These are phyloP conservation scores for Origma solitaria DNA, from an alignment of 2,113 vertebrate genomes.

Conservation along the genomic window DNA sequence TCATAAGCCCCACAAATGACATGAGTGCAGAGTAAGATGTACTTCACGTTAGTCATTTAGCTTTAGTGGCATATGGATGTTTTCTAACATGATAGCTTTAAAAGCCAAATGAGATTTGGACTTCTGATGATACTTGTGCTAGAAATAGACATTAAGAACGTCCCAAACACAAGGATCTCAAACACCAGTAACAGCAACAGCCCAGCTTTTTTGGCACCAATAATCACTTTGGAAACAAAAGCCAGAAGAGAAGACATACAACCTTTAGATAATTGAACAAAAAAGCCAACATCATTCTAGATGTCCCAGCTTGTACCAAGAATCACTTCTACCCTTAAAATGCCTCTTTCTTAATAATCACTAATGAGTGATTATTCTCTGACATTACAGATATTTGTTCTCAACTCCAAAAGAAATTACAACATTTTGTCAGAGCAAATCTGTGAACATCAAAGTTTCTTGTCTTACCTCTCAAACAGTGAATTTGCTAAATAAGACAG, in stretches of 20 bases:
- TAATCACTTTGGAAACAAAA: not conserved
- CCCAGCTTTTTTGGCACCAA: not conserved
- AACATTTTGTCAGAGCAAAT: not conserved
- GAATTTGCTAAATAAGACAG: not conserved
- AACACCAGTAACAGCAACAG: not conserved
- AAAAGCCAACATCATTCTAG: not conserved
- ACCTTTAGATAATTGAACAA: not conserved
- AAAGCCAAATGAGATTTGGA: not conserved
- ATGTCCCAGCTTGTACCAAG: not conserved
- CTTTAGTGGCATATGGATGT: not conserved
- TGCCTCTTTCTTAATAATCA: not conserved
- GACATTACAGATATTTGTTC: not conserved
- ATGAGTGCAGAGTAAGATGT: not conserved
- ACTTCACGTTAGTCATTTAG: not conserved
- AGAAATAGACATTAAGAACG: not conserved
- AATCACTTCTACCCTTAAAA: not conserved
- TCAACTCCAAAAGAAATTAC: not conserved
- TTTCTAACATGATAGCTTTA: not conserved
- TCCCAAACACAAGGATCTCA: not conserved
- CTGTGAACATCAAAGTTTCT: not conserved
- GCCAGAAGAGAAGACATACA: not conserved
- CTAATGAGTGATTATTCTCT: not conserved
- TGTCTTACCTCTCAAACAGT: not conserved
- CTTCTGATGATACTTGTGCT: not conserved
- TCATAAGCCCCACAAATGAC: not conserved